Percentiles rank a stretch among this genome's conserved stretches.
Conservation (phyloP, 2,888 invertebrate species). For the Helobdella robusta region DNA sequence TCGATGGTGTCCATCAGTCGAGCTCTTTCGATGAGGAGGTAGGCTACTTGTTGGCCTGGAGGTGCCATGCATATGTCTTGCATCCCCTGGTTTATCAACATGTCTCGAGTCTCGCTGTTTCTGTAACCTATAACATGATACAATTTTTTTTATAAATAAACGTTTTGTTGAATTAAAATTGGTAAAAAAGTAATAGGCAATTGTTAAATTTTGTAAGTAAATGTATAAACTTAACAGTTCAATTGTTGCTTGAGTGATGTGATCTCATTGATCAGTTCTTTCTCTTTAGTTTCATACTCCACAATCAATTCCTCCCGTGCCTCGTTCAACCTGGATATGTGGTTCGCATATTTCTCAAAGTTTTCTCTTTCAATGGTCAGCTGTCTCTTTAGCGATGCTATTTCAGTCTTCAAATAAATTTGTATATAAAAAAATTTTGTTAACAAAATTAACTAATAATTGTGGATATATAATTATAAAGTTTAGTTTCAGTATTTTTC, state of each 20-base stretch:
- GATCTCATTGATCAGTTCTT: slow-evolving; percentile 42
- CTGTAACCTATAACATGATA: slow-evolving; percentile 27
- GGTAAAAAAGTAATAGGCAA: background rate
- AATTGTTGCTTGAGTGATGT: slow-evolving; percentile 39
- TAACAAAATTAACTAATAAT: no score
- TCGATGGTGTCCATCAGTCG: slow-evolving; percentile 51
- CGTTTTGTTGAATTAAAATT: no score
- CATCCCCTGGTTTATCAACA: slow-evolving; percentile 49
- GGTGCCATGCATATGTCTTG: slow-evolving; percentile 47
- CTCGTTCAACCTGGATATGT: slow-evolving; percentile 45
- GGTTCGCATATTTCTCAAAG: slow-evolving; percentile 52
- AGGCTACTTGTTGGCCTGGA: slow-evolving; percentile 51
- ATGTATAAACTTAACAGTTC: slow-evolving; percentile 34
- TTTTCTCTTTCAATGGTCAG: slow-evolving; percentile 50
- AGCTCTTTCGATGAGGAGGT: slow-evolving; percentile 51
- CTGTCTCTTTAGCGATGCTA: slow-evolving; percentile 32
- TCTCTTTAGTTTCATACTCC: slow-evolving; percentile 46
- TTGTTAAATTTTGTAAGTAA: background rate
- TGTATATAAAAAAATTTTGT: no score
- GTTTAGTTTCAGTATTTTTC: no score
- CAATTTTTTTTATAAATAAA: no score
- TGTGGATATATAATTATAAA: no score
- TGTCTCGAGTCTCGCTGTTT: slow-evolving; percentile 42
- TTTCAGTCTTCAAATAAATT: slow-evolving; percentile 5
- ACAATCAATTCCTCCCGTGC: slow-evolving; percentile 46